Evolutionary conservation across 2,113 vertebrate species (phyloP).

Genomic region (Ifrita kowaldi): DNA sequence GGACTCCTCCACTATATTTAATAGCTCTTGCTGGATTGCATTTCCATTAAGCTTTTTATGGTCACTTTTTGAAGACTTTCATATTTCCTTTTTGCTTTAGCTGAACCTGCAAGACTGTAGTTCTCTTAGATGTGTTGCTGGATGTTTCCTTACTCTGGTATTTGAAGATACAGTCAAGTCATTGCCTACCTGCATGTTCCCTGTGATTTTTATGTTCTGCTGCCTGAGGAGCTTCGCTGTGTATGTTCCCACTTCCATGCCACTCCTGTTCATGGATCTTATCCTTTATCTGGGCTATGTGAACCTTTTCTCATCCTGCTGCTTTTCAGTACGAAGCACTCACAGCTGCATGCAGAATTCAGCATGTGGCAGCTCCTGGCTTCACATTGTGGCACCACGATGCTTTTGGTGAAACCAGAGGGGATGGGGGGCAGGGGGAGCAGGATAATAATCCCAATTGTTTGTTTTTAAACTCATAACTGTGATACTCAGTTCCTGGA

Average conservation of each 20-base stretch:
- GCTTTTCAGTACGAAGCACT: accelerated
- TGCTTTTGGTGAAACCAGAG: accelerated
- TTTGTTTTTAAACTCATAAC: neutral
- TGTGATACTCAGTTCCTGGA: neutral
- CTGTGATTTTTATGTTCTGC: neutral
- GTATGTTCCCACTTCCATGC: accelerated
- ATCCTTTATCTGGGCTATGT: neutral
- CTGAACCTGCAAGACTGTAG: neutral
- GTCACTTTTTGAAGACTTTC: neutral
- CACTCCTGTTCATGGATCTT: neutral
- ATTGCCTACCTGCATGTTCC: neutral
- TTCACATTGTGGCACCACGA: accelerated
- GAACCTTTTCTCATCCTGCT: neutral
- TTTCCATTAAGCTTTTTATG: neutral
- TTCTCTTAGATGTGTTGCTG: neutral
- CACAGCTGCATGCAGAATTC: neutral
- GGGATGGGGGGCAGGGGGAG: accelerated
- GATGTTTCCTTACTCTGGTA: neutral
- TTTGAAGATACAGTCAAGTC: neutral
- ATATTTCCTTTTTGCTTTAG: neutral
- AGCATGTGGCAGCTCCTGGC: neutral
- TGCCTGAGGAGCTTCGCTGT: neutral
- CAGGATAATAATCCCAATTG: neutral
- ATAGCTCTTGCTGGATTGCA: neutral
- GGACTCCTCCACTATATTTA: neutral